A percentile compares a stretch with the other conserved stretches of the same genome.
These are phyloP conservation scores for Platyura marginata DNA, from an alignment of 1,140 invertebrate genomes.

Conservation along the genomic window DNA sequence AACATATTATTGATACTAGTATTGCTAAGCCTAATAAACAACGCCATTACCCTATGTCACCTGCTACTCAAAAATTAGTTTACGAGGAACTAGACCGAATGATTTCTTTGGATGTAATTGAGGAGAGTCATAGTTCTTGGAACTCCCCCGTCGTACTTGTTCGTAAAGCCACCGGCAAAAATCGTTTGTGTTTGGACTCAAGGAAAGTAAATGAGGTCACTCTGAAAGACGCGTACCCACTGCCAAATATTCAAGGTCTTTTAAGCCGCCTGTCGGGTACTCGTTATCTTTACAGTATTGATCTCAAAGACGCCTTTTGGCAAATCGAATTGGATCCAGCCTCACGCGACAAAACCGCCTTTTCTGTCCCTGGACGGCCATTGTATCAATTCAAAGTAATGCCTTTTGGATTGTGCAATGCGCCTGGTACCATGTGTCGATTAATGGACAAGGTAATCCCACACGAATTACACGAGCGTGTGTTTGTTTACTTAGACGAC, in stretches of 20 bases:
- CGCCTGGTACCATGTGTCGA: constrained; percentile 4
- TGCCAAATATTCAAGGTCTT: constrained; percentile 10
- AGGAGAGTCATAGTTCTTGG: constrained; percentile 10
- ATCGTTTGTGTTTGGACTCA: constrained; percentile 15
- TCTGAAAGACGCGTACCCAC: constrained; percentile 13
- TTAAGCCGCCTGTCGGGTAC: constrained; percentile 7
- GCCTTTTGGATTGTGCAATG: constrained; percentile 10
- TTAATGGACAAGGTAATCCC: constrained; percentile 14
- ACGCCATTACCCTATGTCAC: constrained; percentile 10
- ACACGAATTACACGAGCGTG: constrained; percentile 13
- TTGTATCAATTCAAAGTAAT: constrained; percentile 11
- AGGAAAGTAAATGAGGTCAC: constrained; percentile 13
- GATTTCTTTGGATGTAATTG: constrained; percentile 9
- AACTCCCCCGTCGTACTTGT: constrained; percentile 12
- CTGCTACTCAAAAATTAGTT: constrained; percentile 8
- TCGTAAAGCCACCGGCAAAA: constrained; percentile 9
- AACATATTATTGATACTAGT: constrained; percentile 12
- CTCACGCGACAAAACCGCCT: constrained; percentile 18
- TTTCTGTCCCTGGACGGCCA: constrained; percentile 16
- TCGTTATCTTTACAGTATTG: constrained; percentile 9
- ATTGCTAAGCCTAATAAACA: constrained; percentile 10
- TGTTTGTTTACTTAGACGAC: constrained; percentile 8
- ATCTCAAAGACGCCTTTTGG: constrained; percentile 11
- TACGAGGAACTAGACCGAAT: constrained; percentile 11
- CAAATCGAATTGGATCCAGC: constrained; percentile 6